Evolutionary conservation across 37 sponge, comb jelly and placozoan species (phyloP).

Genomic region (Crambe crambe): DNA sequence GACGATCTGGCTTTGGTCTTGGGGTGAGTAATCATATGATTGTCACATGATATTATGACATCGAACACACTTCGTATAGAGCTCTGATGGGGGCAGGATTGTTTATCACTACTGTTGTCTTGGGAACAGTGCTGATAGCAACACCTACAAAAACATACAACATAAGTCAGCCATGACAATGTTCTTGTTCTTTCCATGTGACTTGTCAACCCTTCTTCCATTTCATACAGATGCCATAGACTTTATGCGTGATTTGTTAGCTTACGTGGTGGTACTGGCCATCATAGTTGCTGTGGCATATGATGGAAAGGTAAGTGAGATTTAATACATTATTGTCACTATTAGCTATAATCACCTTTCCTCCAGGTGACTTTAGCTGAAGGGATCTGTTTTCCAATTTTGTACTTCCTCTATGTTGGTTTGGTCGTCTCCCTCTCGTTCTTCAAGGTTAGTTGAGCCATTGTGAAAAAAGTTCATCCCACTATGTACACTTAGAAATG

Average conservation of each 20-base stretch:
- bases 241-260: conserved; percentile 59
- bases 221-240: conserved; percentile 44
- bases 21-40: conserved; percentile 25
- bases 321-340: background rate
- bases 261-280: conserved; percentile 62
- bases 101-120: conserved; percentile 70
- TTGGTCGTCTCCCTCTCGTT: conserved; percentile 39
- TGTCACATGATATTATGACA: background rate
- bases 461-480: background rate
- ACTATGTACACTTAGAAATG: background rate
- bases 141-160: conserved; percentile 18
- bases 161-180: conserved; percentile 32
- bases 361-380: conserved; percentile 59
- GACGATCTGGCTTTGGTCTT: conserved; percentile 67
- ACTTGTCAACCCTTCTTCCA: too few species aligned
- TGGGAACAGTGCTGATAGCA: conserved; percentile 59
- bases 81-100: conserved; percentile 76
- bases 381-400: conserved; percentile 45
- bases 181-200: background rate
- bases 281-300: conserved; percentile 51
- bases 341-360: background rate
- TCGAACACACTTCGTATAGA: conserved; percentile 20
- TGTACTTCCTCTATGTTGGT: conserved; percentile 54
- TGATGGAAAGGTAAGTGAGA: conserved; percentile 56
- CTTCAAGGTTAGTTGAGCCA: conserved; percentile 1